Conservation (phyloP, 2,113 vertebrate genomes). For the Neodontobutis hainanensis region DNA sequence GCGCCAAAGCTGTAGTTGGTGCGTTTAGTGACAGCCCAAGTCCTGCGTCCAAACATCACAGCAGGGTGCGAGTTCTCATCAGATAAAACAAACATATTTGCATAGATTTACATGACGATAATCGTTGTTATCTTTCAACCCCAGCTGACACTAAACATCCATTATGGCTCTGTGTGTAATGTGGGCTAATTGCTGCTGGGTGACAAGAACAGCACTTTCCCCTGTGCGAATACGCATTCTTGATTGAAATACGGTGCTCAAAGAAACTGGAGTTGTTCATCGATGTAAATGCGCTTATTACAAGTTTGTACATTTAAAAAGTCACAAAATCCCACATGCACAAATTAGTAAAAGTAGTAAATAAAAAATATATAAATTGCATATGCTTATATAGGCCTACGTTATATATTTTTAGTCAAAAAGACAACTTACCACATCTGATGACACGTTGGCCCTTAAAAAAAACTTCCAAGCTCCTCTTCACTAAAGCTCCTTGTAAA, state of each 20-base stretch:
- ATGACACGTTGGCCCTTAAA: background rate
- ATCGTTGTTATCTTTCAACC: slow-evolving; percentile 25
- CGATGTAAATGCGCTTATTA: background rate
- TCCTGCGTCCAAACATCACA: slow-evolving; percentile 46
- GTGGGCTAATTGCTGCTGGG: slow-evolving; percentile 53
- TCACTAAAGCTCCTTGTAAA: background rate
- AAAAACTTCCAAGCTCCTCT: background rate
- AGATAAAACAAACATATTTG: slow-evolving; percentile 39
- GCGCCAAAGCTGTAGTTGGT: slow-evolving; percentile 19
- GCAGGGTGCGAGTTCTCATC: slow-evolving; percentile 31
- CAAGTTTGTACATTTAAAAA: too few species aligned
- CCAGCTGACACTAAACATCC: slow-evolving; percentile 30
- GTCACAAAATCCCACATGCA: too few species aligned
- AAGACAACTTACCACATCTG: background rate
- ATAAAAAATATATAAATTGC: background rate
- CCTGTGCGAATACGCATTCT: slow-evolving; percentile 47
- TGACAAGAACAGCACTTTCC: slow-evolving; percentile 63
- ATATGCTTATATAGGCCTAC: background rate
- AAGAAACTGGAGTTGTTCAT: background rate
- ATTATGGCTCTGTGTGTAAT: background rate
- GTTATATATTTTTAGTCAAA: background rate
- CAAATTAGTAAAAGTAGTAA: background rate
- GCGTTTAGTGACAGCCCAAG: slow-evolving; percentile 30
- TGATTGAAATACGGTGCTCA: background rate
- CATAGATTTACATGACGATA: slow-evolving; percentile 54